Percentiles rank a stretch among this genome's conserved stretches.
Evolutionary conservation across 2,888 invertebrate genomes (phyloP).

Genomic region (Galerucella calmariensis): DNA sequence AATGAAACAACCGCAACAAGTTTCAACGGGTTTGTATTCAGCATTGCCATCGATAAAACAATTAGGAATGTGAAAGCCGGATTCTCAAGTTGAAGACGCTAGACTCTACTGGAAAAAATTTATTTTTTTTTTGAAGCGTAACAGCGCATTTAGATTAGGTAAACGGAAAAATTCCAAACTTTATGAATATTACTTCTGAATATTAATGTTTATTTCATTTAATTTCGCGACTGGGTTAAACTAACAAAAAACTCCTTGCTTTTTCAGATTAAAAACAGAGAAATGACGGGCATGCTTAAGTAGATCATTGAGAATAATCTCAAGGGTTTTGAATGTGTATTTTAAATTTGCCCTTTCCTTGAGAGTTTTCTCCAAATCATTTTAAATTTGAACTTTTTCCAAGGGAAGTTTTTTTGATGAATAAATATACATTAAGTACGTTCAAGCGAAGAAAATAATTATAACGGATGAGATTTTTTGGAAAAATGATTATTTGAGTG

Average conservation of each 20-base stretch:
- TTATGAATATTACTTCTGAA: conserved; percentile 28
- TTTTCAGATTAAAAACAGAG: conserved; percentile 11
- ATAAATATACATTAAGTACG: not conserved
- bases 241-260: conserved; percentile 7
- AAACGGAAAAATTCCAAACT: conserved; percentile 14
- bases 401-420: not conserved
- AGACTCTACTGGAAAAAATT: conserved; percentile 21
- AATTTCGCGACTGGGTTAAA: conserved; percentile 11
- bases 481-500: too few species aligned
- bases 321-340: not conserved
- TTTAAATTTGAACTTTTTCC: not conserved
- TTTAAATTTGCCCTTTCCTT: not conserved
- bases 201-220: conserved; percentile 25
- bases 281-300: conserved; percentile 10
- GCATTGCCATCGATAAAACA: conserved; percentile 32
- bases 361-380: not conserved
- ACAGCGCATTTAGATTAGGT: conserved; percentile 26
- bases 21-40: conserved; percentile 30
- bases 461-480: not conserved
- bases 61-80: conserved; percentile 25
- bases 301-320: conserved; percentile 6
- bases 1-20: conserved; percentile 28
- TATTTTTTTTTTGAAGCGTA: conserved; percentile 19
- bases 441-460: not conserved
- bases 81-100: conserved; percentile 24